Base-by-base conservation (phyloP, 2,113 vertebrate genomes). In the Ictalurus furcatus region DNA sequence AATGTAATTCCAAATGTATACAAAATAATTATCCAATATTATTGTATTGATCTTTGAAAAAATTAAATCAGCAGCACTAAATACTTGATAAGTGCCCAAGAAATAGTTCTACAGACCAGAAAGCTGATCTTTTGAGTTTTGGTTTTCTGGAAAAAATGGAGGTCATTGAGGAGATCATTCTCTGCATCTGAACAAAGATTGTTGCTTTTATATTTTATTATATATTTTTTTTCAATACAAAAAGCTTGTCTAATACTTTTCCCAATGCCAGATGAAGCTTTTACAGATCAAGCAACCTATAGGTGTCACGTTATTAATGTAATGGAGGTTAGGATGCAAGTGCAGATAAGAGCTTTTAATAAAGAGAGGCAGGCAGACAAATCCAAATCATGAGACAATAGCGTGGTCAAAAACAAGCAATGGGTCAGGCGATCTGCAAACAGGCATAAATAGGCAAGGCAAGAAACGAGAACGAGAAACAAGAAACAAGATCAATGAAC, bases 181-280 rank as follows among this genome's bases (percentile, higher is more conserved):
- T 76, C 63, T 74, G 61, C 11, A 54, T 56, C 78, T 86, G 80
- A 88, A 58, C 30, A 81, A 90, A 80, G 40, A 28, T 87, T 80
- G 59, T 30, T 54, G 17, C 86, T 67, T 48, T 48, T 69, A 67
- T 69, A 76, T 59, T 30, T 54, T 54, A 12, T 13, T 61, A 23
- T 21, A 12, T 1, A 21, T 59, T 59, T 17, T 61, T 25, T 25
- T 2, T 7, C 21, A 44, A 28, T 86, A 79, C 52, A 74, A 88
- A 82, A 88, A 87, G 30, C 79, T 69, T 48, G 63, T 48, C 67
- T 88, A 86, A 86, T 86, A 79, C 58, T 11, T 25, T 9, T 67
- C 4, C 63, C 11, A 67, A n/a, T 13, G 63, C 25, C 63, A 67
- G 28, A 44, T 1, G 37, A 74, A 23, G 71, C 71, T 44, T 40